These are phyloP conservation scores for Venusia cambrica DNA, from an alignment of 2,888 invertebrate genomes.

Conservation along the genomic window DNA sequence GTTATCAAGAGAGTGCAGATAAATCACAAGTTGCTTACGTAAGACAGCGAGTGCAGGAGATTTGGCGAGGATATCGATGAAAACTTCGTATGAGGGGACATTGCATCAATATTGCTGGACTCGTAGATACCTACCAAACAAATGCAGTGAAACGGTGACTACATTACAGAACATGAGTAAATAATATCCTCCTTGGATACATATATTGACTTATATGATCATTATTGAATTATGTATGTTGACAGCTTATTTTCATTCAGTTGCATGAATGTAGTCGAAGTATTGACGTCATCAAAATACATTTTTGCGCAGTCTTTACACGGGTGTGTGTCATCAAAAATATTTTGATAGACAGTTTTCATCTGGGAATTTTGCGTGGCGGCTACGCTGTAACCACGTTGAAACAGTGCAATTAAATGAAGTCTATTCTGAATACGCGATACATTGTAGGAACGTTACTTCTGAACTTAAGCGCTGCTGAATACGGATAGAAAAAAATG, in stretches of 20 bases:
- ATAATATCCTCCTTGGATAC: too few species aligned
- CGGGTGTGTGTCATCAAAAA: too few species aligned
- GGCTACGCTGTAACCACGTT: too few species aligned
- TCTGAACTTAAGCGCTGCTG: constrained; percentile 14
- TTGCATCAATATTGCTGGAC: constrained; percentile 14
- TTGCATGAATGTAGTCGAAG: neutral
- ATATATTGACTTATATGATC: too few species aligned
- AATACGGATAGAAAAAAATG: constrained; percentile 37
- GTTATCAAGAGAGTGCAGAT: constrained; percentile 12
- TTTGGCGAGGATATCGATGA: constrained; percentile 19
- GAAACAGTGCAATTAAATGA: too few species aligned
- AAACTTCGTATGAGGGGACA: constrained; percentile 18
- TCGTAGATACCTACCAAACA: constrained; percentile 5
- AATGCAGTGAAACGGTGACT: constrained; percentile 7
- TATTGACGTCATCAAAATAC: constrained; percentile 4
- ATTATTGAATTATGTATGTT: too few species aligned
- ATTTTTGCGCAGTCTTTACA: too few species aligned
- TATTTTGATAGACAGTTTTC: too few species aligned
- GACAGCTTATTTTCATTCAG: too few species aligned
- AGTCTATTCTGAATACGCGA: constrained; percentile 4
- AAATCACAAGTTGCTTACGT: constrained; percentile 16
- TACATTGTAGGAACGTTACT: constrained; percentile 13
- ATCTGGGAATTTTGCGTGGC: too few species aligned
- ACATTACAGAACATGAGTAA: constrained; percentile 3
- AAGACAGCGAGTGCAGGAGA: constrained; percentile 14